Evolutionary conservation across 2,888 invertebrate species (phyloP).

Genomic region (Laothoe populi): DNA sequence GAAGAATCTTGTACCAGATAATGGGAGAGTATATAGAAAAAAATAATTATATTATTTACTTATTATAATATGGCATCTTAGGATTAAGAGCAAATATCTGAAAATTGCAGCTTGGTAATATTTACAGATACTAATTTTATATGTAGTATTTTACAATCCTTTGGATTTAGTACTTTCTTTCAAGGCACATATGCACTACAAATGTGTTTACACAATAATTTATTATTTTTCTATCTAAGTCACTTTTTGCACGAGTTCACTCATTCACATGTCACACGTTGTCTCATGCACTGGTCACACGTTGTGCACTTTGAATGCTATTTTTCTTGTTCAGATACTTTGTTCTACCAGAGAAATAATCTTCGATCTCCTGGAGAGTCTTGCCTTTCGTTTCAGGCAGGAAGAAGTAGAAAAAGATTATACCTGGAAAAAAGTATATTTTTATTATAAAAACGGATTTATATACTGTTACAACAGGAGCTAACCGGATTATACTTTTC

Average conservation of each 20-base stretch:
- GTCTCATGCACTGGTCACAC: not conserved
- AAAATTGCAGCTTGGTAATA: too few relatives aligned
- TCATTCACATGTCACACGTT: not conserved
- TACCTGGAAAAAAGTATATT: conserved; percentile 64
- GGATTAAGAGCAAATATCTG: too few relatives aligned
- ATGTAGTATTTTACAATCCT: too few relatives aligned
- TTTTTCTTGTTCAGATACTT: conserved; percentile 75
- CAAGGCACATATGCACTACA: not conserved
- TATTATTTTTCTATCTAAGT: not conserved
- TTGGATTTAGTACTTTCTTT: too few relatives aligned
- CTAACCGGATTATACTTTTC: too few relatives aligned
- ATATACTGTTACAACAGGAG: too few relatives aligned
- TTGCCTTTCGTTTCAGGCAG: conserved; percentile 89
- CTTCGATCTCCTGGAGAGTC: conserved; percentile 88
- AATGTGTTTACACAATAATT: too few relatives aligned
- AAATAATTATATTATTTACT: too few relatives aligned
- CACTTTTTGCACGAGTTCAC: conserved; percentile 4
- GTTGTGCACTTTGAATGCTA: conserved; percentile 41
- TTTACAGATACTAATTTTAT: too few relatives aligned
- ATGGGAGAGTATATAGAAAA: too few relatives aligned
- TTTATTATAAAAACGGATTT: not conserved
- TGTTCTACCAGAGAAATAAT: conserved; percentile 87
- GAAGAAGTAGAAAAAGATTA: conserved; percentile 86
- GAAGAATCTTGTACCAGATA: too few relatives aligned
- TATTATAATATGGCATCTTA: too few relatives aligned